These are phyloP conservation scores for Cosmia trapezina DNA, from an alignment of 2,888 invertebrate genomes.

Conservation along the genomic window DNA sequence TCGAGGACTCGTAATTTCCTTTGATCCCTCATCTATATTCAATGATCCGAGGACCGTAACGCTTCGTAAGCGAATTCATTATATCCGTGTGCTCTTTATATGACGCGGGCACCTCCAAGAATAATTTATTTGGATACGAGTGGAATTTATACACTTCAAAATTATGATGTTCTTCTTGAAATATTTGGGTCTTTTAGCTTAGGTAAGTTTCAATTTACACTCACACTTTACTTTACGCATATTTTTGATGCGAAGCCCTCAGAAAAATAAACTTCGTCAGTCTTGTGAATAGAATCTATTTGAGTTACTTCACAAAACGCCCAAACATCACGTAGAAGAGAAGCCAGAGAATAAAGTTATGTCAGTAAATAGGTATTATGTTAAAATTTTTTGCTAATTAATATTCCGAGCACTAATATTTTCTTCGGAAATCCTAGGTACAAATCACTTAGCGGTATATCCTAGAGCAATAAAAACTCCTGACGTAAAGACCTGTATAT, in stretches of 20 bases:
- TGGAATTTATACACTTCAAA: conserved; percentile 47
- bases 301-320: not conserved
- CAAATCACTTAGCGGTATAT: conserved; percentile 69
- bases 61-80: conserved; percentile 88
- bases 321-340: not conserved
- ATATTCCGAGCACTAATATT: not conserved
- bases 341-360: not conserved
- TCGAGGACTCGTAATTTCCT: conserved; percentile 87
- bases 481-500: conserved; percentile 82
- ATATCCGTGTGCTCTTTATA: conserved; percentile 82
- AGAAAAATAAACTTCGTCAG: not conserved
- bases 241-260: not conserved
- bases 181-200: conserved; percentile 1
- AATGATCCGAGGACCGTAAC: conserved; percentile 87
- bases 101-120: conserved; percentile 64
- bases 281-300: not conserved
- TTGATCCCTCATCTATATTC: conserved; percentile 90
- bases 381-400: not conserved
- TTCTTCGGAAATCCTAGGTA: conserved; percentile 22
- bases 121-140: conserved; percentile 62
- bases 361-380: not conserved
- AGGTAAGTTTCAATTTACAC: not conserved
- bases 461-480: conserved; percentile 74
- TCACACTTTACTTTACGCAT: not conserved
- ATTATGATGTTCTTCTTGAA: conserved; percentile 28